A percentile compares a stretch with the other conserved stretches of the same genome.
phyloP scores from a whole-genome alignment of 2,888 invertebrate species.

The Panorpa germanica region DNA sequence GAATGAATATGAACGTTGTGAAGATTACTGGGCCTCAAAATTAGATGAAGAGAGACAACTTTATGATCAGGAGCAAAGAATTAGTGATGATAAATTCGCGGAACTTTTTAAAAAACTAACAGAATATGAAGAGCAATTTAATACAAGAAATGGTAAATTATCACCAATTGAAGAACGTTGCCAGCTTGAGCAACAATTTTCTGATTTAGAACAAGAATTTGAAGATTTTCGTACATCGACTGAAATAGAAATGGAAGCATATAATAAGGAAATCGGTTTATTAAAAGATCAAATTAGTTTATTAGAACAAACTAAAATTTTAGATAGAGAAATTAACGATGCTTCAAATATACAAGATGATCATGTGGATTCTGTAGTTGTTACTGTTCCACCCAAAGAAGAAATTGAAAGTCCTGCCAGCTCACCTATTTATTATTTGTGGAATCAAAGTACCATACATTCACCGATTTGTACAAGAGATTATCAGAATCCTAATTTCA shows the following conservation, averaged over 20 bases:
- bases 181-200: conserved; percentile 49
- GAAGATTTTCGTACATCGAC: conserved; percentile 33
- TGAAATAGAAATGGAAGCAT: conserved; percentile 30
- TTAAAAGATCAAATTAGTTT: conserved; percentile 29
- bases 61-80: conserved; percentile 50
- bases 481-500: conserved; percentile 18
- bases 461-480: conserved; percentile 19
- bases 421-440: conserved; percentile 27
- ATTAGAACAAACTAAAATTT: conserved; percentile 16
- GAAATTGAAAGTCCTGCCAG: conserved; percentile 21
- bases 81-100: conserved; percentile 55
- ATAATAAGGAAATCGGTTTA: conserved; percentile 31
- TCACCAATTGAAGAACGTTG: conserved; percentile 63
- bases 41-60: conserved; percentile 57
- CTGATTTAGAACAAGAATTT: conserved; percentile 50
- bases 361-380: too few species aligned
- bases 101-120: conserved; percentile 54
- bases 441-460: conserved; percentile 28
- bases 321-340: conserved; percentile 4
- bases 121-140: conserved; percentile 65
- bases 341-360: neutral
- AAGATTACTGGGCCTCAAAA: conserved; percentile 72
- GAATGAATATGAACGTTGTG: conserved; percentile 65
- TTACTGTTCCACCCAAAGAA: too few species aligned
- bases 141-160: conserved; percentile 31